Evolutionary conservation across 2,888 invertebrate species (phyloP).

Genomic region (Drosophila anomelani): DNA sequence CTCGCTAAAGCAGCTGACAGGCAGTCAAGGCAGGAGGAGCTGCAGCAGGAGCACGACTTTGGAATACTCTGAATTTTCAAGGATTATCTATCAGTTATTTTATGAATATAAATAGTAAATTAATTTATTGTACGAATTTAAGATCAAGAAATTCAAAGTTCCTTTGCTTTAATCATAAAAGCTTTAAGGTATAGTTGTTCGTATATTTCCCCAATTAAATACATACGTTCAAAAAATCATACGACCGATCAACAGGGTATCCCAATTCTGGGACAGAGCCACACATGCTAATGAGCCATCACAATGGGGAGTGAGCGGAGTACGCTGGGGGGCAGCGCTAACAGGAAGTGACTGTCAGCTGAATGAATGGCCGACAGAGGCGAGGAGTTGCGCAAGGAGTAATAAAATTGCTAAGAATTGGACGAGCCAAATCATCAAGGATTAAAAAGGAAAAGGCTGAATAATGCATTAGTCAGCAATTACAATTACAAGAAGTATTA

Average conservation of each 20-base stretch:
- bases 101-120: not conserved
- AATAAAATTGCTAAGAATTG: constrained; percentile 9
- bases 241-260: not conserved
- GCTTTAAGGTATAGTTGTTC: no score
- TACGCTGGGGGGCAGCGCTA: constrained; percentile 28
- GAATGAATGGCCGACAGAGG: constrained; percentile 32
- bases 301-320: constrained; percentile 6
- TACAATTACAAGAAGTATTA: not conserved
- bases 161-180: no score
- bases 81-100: not conserved
- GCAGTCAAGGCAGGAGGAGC: not conserved
- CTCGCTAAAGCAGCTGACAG: constrained; percentile 58
- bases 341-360: constrained; percentile 70
- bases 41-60: not conserved
- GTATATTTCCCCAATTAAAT: no score
- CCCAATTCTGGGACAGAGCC: not conserved
- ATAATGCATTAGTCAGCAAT: not conserved
- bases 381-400: constrained; percentile 12
- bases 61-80: not conserved
- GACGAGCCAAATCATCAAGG: constrained; percentile 3
- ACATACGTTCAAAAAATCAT: no score
- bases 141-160: not conserved
- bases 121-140: not conserved
- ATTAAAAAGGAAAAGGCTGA: not conserved
- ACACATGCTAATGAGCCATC: constrained; percentile 76